Base-by-base conservation (phyloP, 2,797 vertebrate genomes). In the Falco cherrug region DNA sequence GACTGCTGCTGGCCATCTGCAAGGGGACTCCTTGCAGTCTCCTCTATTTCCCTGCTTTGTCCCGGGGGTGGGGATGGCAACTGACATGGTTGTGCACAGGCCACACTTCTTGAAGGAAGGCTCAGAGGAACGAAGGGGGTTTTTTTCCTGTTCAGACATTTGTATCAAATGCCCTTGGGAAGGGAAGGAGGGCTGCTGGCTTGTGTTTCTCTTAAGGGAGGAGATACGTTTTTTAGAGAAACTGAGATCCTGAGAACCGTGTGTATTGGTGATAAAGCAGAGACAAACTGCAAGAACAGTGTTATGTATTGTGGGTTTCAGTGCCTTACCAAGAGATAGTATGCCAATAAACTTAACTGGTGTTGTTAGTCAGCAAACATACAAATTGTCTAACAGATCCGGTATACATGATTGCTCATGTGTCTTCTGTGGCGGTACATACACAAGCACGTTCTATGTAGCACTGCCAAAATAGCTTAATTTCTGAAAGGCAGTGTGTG, bases 141-240 rank as follows among this genome's bases (percentile, higher is more conserved):
- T 59, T 59, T 84, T 59, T 45, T 7, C 18, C 26, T 71, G 43
- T 73, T 75, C 1, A 1, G 35, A 50, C 3, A 2, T 37, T 94
- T 73, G 50, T 76, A 87, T 94, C 47, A 48, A 81, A 70, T 82
- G 16, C 28, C 74, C 18, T 84, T 88, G 63, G 81, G 57, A 74
- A 69, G 65, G 57, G 64, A 86, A 86, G 73, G 53, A 86, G 93
- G 35, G 43, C 57, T 92, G 16, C 53, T 86, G 47, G 54, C 51
- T 92, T 77, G 50, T 11, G 48, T 93, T 95, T 96, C 89, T 91
- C 37, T 84, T 84, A 68, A 83, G 75, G 56, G 51, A 84, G 53
- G 37, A 80, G 85, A 83, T 94, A 93, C 92, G 64, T n/a, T 74
- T 74, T 87, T 79, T 37, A 35, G 43, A 45, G 60, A 76, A 79